Base-by-base conservation (phyloP, 2,797 vertebrate genomes). In the Sebastolobus alascanus region DNA sequence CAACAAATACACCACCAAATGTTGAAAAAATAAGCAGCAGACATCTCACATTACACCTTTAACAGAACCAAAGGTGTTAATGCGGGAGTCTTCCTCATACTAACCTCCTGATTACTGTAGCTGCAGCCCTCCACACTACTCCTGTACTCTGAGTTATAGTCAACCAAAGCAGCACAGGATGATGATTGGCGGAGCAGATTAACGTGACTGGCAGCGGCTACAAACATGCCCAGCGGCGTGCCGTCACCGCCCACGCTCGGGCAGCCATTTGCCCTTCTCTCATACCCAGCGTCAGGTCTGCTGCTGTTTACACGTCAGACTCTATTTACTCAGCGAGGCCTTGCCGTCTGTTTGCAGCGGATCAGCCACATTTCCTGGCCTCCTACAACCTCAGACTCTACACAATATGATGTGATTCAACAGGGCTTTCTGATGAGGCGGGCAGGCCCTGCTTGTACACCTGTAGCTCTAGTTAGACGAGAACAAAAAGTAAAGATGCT, bases 151-250 rank as follows among this genome's bases (percentile, higher is more conserved):
- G 29, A 69, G 73, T 79, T 77, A 77, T 29, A 56, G 73, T 82
- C 60, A 73, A 80, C 54, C 64, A 66, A 69, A 79, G 86, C 22
- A 75, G 68, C 8, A 1, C 46, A 61, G 67, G 50, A 61, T 56
- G 68, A 73, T 92, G 90, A 93, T 87, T 92, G 90, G 91, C 84
- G 22, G 88, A 40, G 37, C 63, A 67, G 56, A 88, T 92, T 88
- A 92, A 89, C 58, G 31, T 90, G 91, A 91, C 83, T 88, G 89
- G 87, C 92, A 90, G 85, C 20, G 59, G 83, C 88, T 86, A 77
- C 87, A 91, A 93, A 92, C 88, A 92, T 78, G 74, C 90, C 90
- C 91, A 84, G 84, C 64, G 12, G 92, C 54, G 25, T 55, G 89
- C 91, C 75, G 55, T 83, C 88, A 73, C 76, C 54, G 12, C 92